Percentiles rank a stretch among this genome's conserved stretches.
These are phyloP conservation scores for Sicus ferrugineus DNA, from an alignment of 2,888 invertebrate species.

Conservation along the genomic window DNA sequence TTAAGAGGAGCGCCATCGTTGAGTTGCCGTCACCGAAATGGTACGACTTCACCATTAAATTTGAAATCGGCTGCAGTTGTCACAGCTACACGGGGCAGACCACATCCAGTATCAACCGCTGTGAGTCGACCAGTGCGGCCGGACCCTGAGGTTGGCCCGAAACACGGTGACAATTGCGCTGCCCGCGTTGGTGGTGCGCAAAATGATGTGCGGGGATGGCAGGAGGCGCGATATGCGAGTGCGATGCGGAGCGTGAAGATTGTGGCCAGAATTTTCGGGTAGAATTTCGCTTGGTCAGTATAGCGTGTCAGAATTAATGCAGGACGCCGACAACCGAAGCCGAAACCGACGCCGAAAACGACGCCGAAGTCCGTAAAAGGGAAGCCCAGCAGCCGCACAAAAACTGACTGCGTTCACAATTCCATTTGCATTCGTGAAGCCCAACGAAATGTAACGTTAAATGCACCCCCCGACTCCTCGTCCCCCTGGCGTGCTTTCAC, in stretches of 20 bases:
- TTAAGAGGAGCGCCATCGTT: too few relatives aligned
- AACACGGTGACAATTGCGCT: constrained; percentile 7
- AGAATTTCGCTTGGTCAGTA: constrained; percentile 9
- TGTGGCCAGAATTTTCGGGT: not conserved
- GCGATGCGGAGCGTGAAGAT: not conserved
- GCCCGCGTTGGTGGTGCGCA: not conserved
- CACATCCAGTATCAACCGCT: constrained; percentile 28
- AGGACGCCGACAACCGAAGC: too few relatives aligned
- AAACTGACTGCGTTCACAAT: not conserved
- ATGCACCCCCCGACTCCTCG: too few relatives aligned
- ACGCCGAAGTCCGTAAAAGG: not conserved
- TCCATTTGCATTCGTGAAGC: constrained; percentile 12
- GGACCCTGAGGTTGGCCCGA: constrained; percentile 26
- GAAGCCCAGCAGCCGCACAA: not conserved
- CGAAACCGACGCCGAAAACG: too few relatives aligned
- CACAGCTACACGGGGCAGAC: constrained; percentile 9
- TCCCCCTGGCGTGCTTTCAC: too few relatives aligned
- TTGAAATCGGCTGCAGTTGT: constrained; percentile 7
- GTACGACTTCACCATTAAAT: too few relatives aligned
- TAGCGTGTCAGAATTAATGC: constrained; percentile 20
- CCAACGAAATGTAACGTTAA: constrained; percentile 20
- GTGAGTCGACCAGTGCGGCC: constrained; percentile 28
- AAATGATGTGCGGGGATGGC: not conserved
- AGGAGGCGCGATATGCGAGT: not conserved
- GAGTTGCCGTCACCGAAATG: too few relatives aligned